Percentiles rank a stretch among this genome's conserved stretches.
Conservation (phyloP, 1,140 invertebrate species). For the Caenorhabditis tropicalis region DNA sequence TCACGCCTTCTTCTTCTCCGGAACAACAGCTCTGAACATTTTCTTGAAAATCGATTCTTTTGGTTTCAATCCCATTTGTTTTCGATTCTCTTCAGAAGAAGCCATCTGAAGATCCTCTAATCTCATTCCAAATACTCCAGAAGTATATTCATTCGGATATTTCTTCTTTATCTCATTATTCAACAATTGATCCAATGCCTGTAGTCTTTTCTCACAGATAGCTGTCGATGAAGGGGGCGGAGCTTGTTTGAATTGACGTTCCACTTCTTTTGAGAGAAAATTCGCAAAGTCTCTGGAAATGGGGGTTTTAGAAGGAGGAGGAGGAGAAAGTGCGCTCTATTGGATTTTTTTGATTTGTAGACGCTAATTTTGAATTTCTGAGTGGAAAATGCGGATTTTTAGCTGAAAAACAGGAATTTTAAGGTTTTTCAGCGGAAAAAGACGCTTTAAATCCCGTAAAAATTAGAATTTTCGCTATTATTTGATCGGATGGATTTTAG, state of each 20-base stretch:
- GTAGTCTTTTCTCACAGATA: conserved; percentile 39
- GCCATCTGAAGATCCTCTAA: neutral
- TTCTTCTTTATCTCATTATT: conserved; percentile 25
- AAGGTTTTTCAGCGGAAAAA: too few species aligned
- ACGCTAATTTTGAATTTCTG: too few species aligned
- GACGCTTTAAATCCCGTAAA: too few species aligned
- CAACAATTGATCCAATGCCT: conserved; percentile 12
- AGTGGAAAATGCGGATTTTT: neutral
- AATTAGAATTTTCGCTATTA: too few species aligned
- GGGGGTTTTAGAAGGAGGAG: neutral
- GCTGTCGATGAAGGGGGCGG: neutral
- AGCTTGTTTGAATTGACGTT: conserved; percentile 32
- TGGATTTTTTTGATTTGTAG: too few species aligned
- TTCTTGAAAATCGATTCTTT: conserved; percentile 27
- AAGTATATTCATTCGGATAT: conserved; percentile 39
- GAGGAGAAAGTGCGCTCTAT: neutral
- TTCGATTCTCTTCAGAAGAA: neutral
- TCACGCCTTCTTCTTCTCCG: neutral
- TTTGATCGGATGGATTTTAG: too few species aligned
- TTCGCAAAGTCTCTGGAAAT: conserved; percentile 22
- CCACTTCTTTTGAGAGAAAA: conserved; percentile 40
- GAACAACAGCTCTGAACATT: neutral
- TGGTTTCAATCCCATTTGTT: conserved; percentile 23
- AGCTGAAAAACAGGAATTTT: too few species aligned
- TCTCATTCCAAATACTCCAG: conserved; percentile 46